Base-by-base conservation (phyloP, 2,797 vertebrate species). In the Cossypha caffra region DNA sequence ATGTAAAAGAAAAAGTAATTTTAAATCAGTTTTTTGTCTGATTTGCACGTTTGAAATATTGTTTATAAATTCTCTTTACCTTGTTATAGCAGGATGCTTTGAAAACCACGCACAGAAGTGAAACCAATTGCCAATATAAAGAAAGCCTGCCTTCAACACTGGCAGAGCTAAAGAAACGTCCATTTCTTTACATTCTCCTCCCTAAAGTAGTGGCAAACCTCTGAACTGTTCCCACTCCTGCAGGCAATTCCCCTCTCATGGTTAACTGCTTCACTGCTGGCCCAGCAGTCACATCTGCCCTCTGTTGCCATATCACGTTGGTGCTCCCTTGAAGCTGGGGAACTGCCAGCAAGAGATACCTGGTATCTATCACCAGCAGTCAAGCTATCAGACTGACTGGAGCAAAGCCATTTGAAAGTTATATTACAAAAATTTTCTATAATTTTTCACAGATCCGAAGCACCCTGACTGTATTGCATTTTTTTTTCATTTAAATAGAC, bases 191-290 rank as follows among this genome's bases (percentile, higher is more conserved):
- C 24, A 8, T 71, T 89, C n/a, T 66, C 26, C n/a, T 79, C 63
- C 31, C 59, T 40, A 16, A 87, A 80, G 43, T 1, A 38, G n/a
- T 51, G 52, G 57, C 20, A 91, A 82, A 63, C 5, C 5, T 80
- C 57, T 59, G 28, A 50, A 37, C 31, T 24, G 45, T 19, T 94
- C 37, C 51, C 48, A 33, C 81, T 88, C 52, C 86, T 67, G 25
- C 40, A 35, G 29, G 33, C 24, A 42, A 31, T 76, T 91, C 68
- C 52, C 28, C 13, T 74, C 64, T 45, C 3, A 0, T 0, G 0
- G 35, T 91, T 96, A 95, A 94, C 84, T 71, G 23, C 31, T 91
- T 94, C 81, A 2, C 40, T 94, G 88, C 92, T 54, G 88, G 74
- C 31, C 43, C 55, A 42, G 63, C 10, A 55, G 19, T 9, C 45